Evolutionary conservation across 2,113 vertebrate genomes (phyloP), one percentile per base, ranked within the genome.

Genomic region (Cebidichthys violaceus): DNA sequence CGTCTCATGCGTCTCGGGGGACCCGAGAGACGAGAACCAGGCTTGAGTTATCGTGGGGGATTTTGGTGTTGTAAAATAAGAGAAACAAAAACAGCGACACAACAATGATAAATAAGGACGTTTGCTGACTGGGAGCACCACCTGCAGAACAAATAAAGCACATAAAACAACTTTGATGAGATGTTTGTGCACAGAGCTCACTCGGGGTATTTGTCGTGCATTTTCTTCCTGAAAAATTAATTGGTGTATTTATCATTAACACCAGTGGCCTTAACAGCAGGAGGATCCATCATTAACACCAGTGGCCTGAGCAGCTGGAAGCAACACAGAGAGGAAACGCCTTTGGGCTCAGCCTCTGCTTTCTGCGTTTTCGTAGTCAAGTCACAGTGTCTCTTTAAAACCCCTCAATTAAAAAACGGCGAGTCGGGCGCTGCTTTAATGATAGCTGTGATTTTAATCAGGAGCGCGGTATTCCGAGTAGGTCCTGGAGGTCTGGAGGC

Each of bases 401-500:
- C 73, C 92, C 90, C 85, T 89, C 92, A 92, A 93, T 92, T 94
- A 91, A 90, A 90, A 94, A 90, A 75, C 59, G 14, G 69, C 7
- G 64, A 84, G 85, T 76, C 62, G 71, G 70, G 85, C 71, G 37
- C 83, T 81, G 87, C 90, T 92, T 92, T 94, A 93, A 92, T 91
- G 92, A 92, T 90, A 90, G 89, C 89, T 90, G 89, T 91, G 93
- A 94, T 93, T 94, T 93, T 94, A 94, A 95, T 95, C 94, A 95
- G 93, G 68, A 85, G 90, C 71, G 50, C 15, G 1, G 86, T 92
- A 88, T 94, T 93, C 92, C 92, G 89, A 71, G 79, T 88, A 79
- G 93, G 92, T 93, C 92, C 92, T 90, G 89, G 83, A 94, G 93
- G 93, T 92, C 89, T 89, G 79, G 86, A 85, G 91, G 91, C 90